Conservation (phyloP, 2,888 invertebrate genomes). For the Trissolcus brochymenae region DNA sequence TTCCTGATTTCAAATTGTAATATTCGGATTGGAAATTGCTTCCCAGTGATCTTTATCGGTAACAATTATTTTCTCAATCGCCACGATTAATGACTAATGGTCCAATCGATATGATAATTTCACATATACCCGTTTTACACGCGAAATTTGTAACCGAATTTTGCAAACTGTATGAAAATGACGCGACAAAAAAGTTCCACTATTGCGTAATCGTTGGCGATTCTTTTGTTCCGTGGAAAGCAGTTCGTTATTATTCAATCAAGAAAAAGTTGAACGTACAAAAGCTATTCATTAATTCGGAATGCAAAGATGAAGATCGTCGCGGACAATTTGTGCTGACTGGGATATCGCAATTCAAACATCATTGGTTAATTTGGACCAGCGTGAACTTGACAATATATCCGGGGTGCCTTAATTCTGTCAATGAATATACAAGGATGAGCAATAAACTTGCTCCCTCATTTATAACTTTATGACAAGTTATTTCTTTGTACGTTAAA, state of each 20-base stretch:
- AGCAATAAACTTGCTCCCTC: constrained; percentile 21
- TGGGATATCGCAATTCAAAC: constrained; percentile 32
- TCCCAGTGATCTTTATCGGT: constrained; percentile 20
- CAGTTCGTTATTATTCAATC: too few species aligned
- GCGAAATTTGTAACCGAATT: not conserved
- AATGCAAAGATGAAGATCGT: constrained; percentile 35
- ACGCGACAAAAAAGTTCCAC: too few species aligned
- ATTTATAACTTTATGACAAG: too few species aligned
- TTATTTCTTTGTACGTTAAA: constrained; percentile 30
- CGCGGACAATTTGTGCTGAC: constrained; percentile 29
- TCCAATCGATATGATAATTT: constrained; percentile 9
- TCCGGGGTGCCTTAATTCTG: constrained; percentile 39
- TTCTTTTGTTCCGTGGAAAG: not conserved
- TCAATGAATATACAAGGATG: constrained; percentile 46
- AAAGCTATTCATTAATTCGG: constrained; percentile 16
- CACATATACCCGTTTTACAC: not conserved
- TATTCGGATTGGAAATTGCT: constrained; percentile 29
- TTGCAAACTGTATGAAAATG: not conserved
- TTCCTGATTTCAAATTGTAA: constrained; percentile 12
- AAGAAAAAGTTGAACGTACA: not conserved
- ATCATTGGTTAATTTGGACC: constrained; percentile 46
- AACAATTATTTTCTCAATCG: too few species aligned
- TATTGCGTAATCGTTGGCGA: not conserved
- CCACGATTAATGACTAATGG: too few species aligned
- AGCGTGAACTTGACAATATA: constrained; percentile 46